Percentiles rank a stretch among this genome's conserved stretches.
Evolutionary conservation across 1,140 invertebrate genomes (phyloP).

Genomic region (Sitobion miscanthi): DNA sequence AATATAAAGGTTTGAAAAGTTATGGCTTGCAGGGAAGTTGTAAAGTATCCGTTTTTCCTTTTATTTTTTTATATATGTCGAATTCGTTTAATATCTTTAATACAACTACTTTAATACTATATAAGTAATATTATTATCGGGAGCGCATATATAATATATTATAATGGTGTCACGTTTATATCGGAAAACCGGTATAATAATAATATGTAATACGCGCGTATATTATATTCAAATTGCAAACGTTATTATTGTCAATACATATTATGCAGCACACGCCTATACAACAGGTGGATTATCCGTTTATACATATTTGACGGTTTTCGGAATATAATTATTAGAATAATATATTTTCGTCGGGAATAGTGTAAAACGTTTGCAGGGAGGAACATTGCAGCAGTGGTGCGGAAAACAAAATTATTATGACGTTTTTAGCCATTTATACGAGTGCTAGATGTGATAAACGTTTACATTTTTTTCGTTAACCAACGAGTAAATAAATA

Average conservation of each 20-base stretch:
- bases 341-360: not conserved
- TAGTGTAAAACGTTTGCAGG: not conserved
- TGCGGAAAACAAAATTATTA: not conserved
- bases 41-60: slow-evolving; percentile 35
- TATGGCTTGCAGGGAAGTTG: slow-evolving; percentile 38
- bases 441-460: slow-evolving; percentile 36
- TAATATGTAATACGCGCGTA: not conserved
- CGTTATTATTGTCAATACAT: not conserved
- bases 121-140: not conserved
- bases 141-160: not conserved
- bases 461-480: slow-evolving; percentile 13
- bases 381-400: not conserved
- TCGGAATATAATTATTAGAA: not conserved
- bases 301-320: not conserved
- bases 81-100: slow-evolving; percentile 38
- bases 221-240: not conserved
- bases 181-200: not conserved
- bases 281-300: not conserved
- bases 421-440: not conserved
- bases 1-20: slow-evolving; percentile 41
- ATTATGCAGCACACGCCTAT: not conserved
- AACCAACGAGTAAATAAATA: slow-evolving; percentile 22
- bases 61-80: slow-evolving; percentile 16
- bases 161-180: not conserved
- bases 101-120: not conserved